Conservation (phyloP, 2,888 invertebrate species). For the Lasioglossum zephyrum region DNA sequence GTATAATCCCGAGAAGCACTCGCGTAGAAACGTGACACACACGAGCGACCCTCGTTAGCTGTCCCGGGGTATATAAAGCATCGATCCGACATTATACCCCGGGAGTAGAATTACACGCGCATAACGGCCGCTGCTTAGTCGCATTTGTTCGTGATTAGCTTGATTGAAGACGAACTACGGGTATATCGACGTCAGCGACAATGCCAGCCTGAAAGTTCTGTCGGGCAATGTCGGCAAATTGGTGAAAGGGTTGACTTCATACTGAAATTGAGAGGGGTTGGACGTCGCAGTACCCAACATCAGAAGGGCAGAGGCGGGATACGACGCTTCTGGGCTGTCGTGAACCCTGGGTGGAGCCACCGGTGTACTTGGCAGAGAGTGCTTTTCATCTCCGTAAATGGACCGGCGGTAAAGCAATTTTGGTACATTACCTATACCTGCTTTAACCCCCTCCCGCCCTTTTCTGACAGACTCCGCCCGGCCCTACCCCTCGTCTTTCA, state of each 20-base stretch:
- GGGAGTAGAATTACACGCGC: not conserved
- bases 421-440: conserved; percentile 82
- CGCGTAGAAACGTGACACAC: not conserved
- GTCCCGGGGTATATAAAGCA: conserved; percentile 25
- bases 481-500: conserved; percentile 65
- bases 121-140: not conserved
- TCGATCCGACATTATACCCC: conserved; percentile 9
- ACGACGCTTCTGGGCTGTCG: conserved; percentile 75
- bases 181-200: conserved; percentile 58
- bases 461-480: conserved; percentile 57
- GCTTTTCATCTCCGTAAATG: conserved; percentile 83
- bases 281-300: conserved; percentile 62
- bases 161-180: conserved; percentile 53
- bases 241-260: conserved; percentile 73
- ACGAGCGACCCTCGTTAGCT: conserved; percentile 6
- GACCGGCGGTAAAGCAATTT: conserved; percentile 83
- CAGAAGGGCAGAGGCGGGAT: conserved; percentile 67
- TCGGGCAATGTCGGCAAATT: conserved; percentile 66
- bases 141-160: conserved; percentile 57
- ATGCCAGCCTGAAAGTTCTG: conserved; percentile 65
- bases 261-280: conserved; percentile 71
- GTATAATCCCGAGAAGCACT: not conserved
- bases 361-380: conserved; percentile 82
- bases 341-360: conserved; percentile 74
- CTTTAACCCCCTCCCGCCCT: conserved; percentile 64